Evolutionary conservation across 2,113 vertebrate genomes (phyloP).

Genomic region (Trichomycterus rosablanca): DNA sequence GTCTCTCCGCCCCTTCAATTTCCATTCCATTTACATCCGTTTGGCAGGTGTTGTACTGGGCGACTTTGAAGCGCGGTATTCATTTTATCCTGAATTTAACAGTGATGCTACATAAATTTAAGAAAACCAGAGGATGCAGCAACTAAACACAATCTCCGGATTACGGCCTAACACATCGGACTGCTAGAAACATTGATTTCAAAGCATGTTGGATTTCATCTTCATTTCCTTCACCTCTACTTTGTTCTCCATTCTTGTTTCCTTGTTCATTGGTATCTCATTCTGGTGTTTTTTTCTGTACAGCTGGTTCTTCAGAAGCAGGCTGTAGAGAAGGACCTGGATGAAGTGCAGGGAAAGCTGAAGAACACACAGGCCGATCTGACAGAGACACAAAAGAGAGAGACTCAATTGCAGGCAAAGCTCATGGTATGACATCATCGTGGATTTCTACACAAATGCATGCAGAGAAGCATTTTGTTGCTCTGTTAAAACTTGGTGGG

Average conservation of each 20-base stretch:
- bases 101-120: too few relatives aligned
- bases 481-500: too few relatives aligned
- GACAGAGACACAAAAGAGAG: slow-evolving; percentile 63
- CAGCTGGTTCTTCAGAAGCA: slow-evolving; percentile 71
- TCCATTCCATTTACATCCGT: background rate
- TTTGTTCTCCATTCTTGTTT: background rate
- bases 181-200: too few relatives aligned
- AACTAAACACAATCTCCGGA: too few relatives aligned
- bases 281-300: slow-evolving; percentile 3
- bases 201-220: background rate
- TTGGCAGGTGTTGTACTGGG: background rate
- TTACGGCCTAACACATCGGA: too few relatives aligned
- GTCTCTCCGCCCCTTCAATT: background rate
- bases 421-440: slow-evolving; percentile 56
- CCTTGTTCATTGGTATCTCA: background rate
- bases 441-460: slow-evolving; percentile 7
- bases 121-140: too few relatives aligned
- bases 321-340: slow-evolving; percentile 61
- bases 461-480: too few relatives aligned
- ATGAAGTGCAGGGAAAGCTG: slow-evolving; percentile 59
- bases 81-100: too few relatives aligned
- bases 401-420: slow-evolving; percentile 62
- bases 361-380: slow-evolving; percentile 66
- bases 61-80: too few relatives aligned
- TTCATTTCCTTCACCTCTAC: background rate